Percentiles rank a stretch among this genome's conserved stretches.
These are phyloP conservation scores for Nineta flava DNA, from an alignment of 2,888 invertebrate species.

Conservation along the genomic window DNA sequence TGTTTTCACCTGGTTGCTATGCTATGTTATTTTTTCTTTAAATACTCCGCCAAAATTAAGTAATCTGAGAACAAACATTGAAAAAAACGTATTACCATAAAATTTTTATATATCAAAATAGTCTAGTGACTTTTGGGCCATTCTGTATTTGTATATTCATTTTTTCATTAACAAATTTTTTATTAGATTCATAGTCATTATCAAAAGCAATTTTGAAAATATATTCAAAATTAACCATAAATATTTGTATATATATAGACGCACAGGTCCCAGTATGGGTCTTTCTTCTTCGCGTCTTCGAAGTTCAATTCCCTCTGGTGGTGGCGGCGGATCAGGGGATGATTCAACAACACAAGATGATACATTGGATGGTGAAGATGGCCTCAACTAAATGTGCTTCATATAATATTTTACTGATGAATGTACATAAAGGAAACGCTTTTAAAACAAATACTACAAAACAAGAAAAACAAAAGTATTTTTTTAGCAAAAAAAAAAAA, in stretches of 20 bases:
- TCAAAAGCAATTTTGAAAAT: no score
- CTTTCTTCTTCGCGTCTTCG: slow-evolving; percentile 42
- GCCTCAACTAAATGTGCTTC: slow-evolving; percentile 28
- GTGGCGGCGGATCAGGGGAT: slow-evolving; percentile 49
- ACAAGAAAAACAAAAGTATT: neutral
- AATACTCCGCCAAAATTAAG: no score
- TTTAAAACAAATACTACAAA: neutral
- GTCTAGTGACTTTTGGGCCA: no score
- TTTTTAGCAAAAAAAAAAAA: neutral
- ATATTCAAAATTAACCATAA: no score
- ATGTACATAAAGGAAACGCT: slow-evolving; percentile 1
- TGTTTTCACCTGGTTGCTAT: no score
- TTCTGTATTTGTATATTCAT: no score
- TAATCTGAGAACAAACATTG: no score
- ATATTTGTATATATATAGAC: slow-evolving; percentile 1
- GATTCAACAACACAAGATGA: slow-evolving; percentile 64
- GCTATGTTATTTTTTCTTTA: no score
- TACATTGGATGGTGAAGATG: slow-evolving; percentile 58
- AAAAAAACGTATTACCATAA: no score
- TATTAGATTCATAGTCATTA: no score
- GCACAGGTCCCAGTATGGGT: slow-evolving; percentile 24
- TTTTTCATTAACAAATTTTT: no score
- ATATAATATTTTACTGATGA: neutral
- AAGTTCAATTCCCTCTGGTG: slow-evolving; percentile 46
- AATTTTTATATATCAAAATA: no score